phyloP scores from a whole-genome alignment of 2,113 vertebrate species.

The Sylvilagus bachmani region DNA sequence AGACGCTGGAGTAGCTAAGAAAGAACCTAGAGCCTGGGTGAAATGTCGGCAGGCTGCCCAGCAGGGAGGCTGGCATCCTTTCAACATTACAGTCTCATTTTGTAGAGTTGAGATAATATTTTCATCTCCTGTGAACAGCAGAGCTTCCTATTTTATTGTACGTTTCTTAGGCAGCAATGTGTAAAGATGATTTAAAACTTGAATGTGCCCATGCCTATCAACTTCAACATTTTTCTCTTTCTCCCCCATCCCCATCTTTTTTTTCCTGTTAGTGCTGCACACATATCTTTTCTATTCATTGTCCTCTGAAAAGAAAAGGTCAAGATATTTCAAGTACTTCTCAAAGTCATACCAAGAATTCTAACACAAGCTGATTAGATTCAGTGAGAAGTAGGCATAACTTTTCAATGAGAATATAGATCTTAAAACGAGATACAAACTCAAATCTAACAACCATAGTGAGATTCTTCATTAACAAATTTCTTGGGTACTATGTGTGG shows the following conservation, averaged over 20 bases:
- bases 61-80: conserved; percentile 50
- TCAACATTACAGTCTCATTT: conserved; percentile 64
- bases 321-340: conserved; percentile 62
- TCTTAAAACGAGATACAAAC: conserved; percentile 11
- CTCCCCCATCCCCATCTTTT: not conserved
- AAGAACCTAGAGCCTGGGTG: conserved; percentile 52
- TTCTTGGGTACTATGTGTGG: not conserved
- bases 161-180: conserved; percentile 46
- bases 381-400: conserved; percentile 34
- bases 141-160: conserved; percentile 37
- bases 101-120: conserved; percentile 63
- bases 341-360: conserved; percentile 57
- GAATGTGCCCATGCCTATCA: not conserved
- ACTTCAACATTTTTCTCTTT: conserved; percentile 35
- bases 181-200: conserved; percentile 64
- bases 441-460: conserved; percentile 25
- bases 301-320: conserved; percentile 59
- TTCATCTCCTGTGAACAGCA: conserved; percentile 54
- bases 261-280: not conserved
- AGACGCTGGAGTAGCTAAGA: conserved; percentile 48
- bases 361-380: conserved; percentile 2
- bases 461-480: not conserved
- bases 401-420: not conserved
- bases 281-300: not conserved
- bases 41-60: conserved; percentile 70